Evolutionary conservation across 2,113 vertebrate species (phyloP), one percentile per base, ranked within the genome.

Genomic region (Sylvilagus bachmani): DNA sequence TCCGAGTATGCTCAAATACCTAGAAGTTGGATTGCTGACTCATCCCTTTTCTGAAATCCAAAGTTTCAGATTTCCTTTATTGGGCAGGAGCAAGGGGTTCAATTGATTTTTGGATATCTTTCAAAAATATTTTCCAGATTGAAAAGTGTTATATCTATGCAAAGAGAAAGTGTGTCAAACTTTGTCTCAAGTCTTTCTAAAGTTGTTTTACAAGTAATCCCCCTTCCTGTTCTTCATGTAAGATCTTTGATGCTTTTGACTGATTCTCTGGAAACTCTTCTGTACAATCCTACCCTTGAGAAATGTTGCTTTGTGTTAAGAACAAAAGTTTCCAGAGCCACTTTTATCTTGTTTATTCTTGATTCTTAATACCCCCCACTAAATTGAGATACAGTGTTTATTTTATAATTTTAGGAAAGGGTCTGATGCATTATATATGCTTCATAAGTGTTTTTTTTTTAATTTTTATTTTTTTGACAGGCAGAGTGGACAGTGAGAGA

Each of bases 291-390:
- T 49, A 89, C 49, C 55, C 51, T 80, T 70, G 58, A 81, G 19
- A 91, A 93, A 86, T 82, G 31, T 31, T 95, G 10, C 12, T 92
- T 81, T 81, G 62, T 86, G 53, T 86, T 70, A 89, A 89, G 29
- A 9, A 90, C 11, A 3, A 58, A 58, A 58, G 19, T 70, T 93
- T 21, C 53, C 19, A 55, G 24, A 31, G n/a, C 78, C 4, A 84
- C 8, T 4, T 93, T 89, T 85, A 84, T 85, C 51, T 24, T 36
- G 11, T 33, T 5, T 55, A 44, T 44, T 79, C n/a, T 86, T 78
- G 61, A 53, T 73, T 75, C 10, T 92, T 93, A 25, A 69, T 16
- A 61, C 71, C 12, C 3, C 10, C 36, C 51, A 70, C 27, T 78
- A 89, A 74, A 66, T 71, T 62, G 58, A 44, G 53, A 33, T 31